Evolutionary conservation across 2,797 vertebrate species (phyloP), one percentile per base, ranked within the genome.

Genomic region (Triplophysa bombifrons): DNA sequence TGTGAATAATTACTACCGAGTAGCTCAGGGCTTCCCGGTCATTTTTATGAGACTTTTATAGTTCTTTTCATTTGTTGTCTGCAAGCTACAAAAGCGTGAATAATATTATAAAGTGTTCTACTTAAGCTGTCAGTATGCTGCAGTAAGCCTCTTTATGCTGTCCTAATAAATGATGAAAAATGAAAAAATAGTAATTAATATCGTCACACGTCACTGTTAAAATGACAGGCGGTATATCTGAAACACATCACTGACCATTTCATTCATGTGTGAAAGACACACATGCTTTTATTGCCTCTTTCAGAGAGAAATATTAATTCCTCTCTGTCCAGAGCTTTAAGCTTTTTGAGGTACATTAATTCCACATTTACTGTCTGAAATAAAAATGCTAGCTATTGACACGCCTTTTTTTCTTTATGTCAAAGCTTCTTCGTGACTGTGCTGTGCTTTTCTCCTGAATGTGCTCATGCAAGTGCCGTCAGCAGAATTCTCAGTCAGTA

Each of bases 131-230:
- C 12, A 41, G 19, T 64, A 72, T 50, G 38, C 6, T 53, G n/a
- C n/a, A 25, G 70, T n/a, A 61, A 19, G 27, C 10, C 25, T 55
- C 16, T 56, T 56, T 48, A 56, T 38, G 2, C 9, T 41, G 34
- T 3, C 22, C 14, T 58, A 55, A 53, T 27, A 46, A 6, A 51
- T 72, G 64, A 84, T 83, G 78, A 83, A 86, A 56, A 86, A 87
- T 89, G 66, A 25, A 66, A 58, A 69, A 68, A 68, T 80, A 63
- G 80, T 2, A 87, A 82, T 85, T 89, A 89, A 91, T 92, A 87
- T 84, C 80, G 81, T 74, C 74, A 61, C 74, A 87, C 90, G 87
- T 90, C 89, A 88, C 78, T 67, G 46, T n/a, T 71, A 3, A 38
- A 22, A 71, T 89, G 89, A 88, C 89, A 87, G 87, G 55, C 77